A percentile compares a stretch with the other conserved stretches of the same genome.
Evolutionary conservation across 1,140 invertebrate genomes (phyloP).

Genomic region (Drosophila aff.): DNA sequence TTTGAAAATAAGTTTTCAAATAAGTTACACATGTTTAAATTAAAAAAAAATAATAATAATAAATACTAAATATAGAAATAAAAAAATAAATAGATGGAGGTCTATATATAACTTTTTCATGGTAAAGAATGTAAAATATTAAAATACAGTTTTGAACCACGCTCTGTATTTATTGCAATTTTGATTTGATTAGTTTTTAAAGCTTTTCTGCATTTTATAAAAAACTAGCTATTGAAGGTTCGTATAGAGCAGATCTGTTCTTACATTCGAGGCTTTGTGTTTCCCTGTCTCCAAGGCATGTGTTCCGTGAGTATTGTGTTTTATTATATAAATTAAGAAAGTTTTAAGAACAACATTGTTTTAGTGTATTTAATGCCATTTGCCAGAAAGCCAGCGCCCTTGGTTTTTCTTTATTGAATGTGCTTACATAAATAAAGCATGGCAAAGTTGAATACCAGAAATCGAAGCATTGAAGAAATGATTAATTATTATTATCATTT

Average conservation of each 20-base stretch:
- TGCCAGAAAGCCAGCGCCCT: background rate
- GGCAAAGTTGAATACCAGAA: slow-evolving; percentile 18
- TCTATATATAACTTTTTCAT: too few species aligned
- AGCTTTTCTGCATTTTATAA: too few species aligned
- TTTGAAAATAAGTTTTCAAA: too few species aligned
- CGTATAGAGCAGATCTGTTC: too few species aligned
- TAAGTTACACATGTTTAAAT: too few species aligned
- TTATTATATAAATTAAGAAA: background rate
- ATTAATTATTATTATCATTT: background rate
- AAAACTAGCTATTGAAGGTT: too few species aligned
- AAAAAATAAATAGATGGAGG: background rate
- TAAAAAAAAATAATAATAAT: too few species aligned
- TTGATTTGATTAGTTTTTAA: too few species aligned
- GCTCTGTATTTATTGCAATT: too few species aligned
- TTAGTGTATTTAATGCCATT: background rate
- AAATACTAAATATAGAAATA: background rate
- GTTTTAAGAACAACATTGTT: background rate
- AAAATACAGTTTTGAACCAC: background rate
- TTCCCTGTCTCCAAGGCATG: too few species aligned
- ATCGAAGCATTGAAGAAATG: background rate
- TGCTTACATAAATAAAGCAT: slow-evolving; percentile 7
- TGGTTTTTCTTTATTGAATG: background rate
- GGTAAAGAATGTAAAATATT: background rate
- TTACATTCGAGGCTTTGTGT: too few species aligned
- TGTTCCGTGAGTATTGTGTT: background rate